Evolutionary conservation across 2,113 vertebrate genomes (phyloP).

Genomic region (Pedetes capensis): DNA sequence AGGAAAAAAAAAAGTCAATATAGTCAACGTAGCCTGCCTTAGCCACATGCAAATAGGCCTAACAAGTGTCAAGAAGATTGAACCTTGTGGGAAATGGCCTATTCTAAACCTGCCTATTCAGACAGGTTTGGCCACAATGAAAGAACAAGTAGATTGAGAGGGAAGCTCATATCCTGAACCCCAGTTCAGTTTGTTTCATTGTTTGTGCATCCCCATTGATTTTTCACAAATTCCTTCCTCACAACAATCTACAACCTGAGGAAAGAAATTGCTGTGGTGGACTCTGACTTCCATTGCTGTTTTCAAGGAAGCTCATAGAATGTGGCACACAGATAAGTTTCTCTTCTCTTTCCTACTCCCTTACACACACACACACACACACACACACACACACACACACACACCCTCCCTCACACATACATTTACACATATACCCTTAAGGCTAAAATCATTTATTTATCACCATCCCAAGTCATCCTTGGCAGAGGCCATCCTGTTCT

Average conservation of each 20-base stretch:
- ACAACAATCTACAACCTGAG: not conserved
- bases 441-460: not conserved
- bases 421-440: not conserved
- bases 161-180: not conserved
- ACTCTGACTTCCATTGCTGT: not conserved
- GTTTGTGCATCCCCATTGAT: not conserved
- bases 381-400: not conserved
- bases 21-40: not conserved
- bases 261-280: conserved; percentile 17
- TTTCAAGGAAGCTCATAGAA: not conserved
- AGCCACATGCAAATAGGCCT: not conserved
- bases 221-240: conserved; percentile 32
- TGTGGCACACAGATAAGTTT: not conserved
- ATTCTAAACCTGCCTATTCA: conserved; percentile 23
- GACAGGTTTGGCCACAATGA: not conserved
- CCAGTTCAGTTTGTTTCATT: not conserved
- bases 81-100: not conserved
- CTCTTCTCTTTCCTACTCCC: not conserved
- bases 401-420: not conserved
- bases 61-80: not conserved
- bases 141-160: not conserved
- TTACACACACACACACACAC: not conserved
- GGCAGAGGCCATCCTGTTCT: not conserved
- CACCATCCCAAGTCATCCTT: not conserved
- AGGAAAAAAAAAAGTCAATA: conserved; percentile 12